A percentile compares a stretch with the other conserved stretches of the same genome.
Evolutionary conservation across 2,888 invertebrate genomes (phyloP).

Genomic region (Protophormia terraenovae): DNA sequence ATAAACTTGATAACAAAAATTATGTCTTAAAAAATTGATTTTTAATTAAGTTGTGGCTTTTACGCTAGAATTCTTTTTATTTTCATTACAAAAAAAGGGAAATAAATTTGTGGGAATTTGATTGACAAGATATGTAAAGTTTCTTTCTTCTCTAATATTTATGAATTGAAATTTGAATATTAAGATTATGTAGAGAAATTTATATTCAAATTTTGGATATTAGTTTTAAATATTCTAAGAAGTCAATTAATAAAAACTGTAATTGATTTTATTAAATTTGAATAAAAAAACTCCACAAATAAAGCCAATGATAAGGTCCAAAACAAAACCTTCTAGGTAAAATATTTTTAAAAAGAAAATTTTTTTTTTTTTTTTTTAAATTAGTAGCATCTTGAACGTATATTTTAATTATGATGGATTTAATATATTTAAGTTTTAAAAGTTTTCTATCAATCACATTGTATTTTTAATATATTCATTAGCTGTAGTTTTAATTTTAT

Average conservation of each 20-base stretch:
- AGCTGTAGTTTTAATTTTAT: too few relatives aligned
- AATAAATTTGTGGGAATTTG: slow-evolving; percentile 30
- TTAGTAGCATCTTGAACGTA: neutral
- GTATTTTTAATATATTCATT: neutral
- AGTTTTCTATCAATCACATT: neutral
- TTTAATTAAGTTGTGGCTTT: slow-evolving; percentile 65
- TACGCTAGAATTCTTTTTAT: neutral
- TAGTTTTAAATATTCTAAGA: neutral
- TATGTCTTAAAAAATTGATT: slow-evolving; percentile 34
- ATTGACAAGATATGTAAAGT: slow-evolving; percentile 8
- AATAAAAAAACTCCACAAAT: slow-evolving; percentile 19
- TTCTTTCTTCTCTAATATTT: neutral
- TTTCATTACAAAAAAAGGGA: neutral
- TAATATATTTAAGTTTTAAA: neutral
- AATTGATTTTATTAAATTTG: slow-evolving; percentile 39
- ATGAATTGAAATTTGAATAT: neutral
- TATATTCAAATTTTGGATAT: slow-evolving; percentile 3
- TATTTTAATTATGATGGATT: slow-evolving; percentile 1
- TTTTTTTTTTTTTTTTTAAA: neutral
- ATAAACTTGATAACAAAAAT: slow-evolving; percentile 32
- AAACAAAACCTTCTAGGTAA: neutral
- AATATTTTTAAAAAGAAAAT: neutral
- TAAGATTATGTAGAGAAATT: neutral
- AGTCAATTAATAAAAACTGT: slow-evolving; percentile 48
- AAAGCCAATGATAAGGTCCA: neutral